A percentile compares a stretch with the other conserved stretches of the same genome.
These are phyloP conservation scores for Strix aluco DNA, from an alignment of 2,113 vertebrate species.

Conservation along the genomic window DNA sequence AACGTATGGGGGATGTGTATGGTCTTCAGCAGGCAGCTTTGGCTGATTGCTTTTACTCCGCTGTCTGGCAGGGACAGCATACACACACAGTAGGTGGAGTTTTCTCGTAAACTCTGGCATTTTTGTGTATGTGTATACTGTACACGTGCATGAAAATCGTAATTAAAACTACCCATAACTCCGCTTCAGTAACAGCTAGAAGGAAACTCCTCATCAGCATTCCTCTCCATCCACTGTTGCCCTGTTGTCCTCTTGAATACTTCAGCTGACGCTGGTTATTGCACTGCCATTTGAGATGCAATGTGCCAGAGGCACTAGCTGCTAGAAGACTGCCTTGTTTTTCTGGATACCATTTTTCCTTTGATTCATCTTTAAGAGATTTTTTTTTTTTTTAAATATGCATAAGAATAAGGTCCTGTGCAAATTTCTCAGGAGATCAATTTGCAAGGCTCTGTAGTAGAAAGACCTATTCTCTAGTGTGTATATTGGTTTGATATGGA, in stretches of 20 bases:
- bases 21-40: not conserved
- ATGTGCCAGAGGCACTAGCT: slow-evolving; percentile 32
- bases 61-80: not conserved
- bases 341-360: slow-evolving; percentile 43
- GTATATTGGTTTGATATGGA: slow-evolving; percentile 72
- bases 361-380: slow-evolving; percentile 59
- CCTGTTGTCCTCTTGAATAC: not conserved
- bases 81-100: not conserved
- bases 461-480: slow-evolving; percentile 65
- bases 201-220: not conserved
- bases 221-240: not conserved
- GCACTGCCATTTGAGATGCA: not conserved
- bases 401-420: slow-evolving; percentile 53
- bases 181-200: not conserved
- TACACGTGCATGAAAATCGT: not conserved
- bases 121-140: not conserved
- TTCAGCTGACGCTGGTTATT: not conserved
- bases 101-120: not conserved
- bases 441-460: slow-evolving; percentile 66
- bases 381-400: not conserved
- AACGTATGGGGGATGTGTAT: fast-evolving
- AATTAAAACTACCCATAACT: not conserved
- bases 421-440: slow-evolving; percentile 71
- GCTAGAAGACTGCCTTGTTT: slow-evolving; percentile 19
- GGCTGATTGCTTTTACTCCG: not conserved